Percentiles rank a stretch among this genome's conserved stretches.
Evolutionary conservation across 2,113 vertebrate species (phyloP).

Genomic region (Planiliza haematocheilus): DNA sequence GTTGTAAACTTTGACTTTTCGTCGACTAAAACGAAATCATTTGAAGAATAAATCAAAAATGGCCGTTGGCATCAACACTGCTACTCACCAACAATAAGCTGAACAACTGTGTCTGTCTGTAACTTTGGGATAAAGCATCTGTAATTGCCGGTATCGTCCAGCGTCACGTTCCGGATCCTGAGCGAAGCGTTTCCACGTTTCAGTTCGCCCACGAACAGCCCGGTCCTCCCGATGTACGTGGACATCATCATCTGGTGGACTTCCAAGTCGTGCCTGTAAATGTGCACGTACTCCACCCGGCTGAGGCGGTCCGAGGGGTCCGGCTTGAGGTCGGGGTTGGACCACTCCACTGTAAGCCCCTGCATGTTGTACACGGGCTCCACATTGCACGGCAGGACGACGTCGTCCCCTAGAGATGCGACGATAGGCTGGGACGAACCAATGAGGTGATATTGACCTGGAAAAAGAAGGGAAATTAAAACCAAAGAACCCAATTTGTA

Average conservation of each 20-base stretch:
- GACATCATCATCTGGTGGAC: neutral
- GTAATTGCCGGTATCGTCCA: slow-evolving; percentile 23
- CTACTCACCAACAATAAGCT: slow-evolving; percentile 41
- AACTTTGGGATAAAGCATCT: slow-evolving; percentile 30
- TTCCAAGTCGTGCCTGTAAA: neutral
- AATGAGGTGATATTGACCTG: no score
- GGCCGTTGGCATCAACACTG: neutral
- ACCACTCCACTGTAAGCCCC: slow-evolving; percentile 32
- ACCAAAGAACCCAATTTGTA: no score
- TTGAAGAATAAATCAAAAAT: no score
- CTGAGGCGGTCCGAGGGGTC: neutral
- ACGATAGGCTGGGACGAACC: no score
- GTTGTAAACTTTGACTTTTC: no score
- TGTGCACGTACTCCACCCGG: slow-evolving; percentile 17
- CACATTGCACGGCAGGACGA: slow-evolving; percentile 42
- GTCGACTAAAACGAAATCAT: no score
- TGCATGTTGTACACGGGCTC: rapidly evolving
- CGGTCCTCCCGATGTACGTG: slow-evolving; percentile 14
- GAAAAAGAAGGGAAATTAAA: rapidly evolving
- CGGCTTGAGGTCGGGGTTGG: neutral
- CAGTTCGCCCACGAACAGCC: neutral
- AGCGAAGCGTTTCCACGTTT: slow-evolving; percentile 39
- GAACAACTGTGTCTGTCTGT: rapidly evolving
- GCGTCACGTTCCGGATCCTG: slow-evolving; percentile 17
- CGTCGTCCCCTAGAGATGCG: rapidly evolving